phyloP scores from a whole-genome alignment of 2,888 invertebrate genomes.

The Diarsia rubi region DNA sequence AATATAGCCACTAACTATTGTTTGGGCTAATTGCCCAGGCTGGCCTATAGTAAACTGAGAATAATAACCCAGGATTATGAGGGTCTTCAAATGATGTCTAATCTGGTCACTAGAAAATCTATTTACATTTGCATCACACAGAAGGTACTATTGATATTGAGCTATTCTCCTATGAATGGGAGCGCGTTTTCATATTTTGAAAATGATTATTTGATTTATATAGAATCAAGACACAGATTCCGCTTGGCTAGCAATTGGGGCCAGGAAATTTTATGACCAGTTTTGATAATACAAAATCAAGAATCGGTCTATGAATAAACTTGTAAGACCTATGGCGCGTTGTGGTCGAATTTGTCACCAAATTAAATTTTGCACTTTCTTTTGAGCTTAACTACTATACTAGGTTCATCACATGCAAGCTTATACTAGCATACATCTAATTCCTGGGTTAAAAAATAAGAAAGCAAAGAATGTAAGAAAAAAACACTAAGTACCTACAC shows the following conservation, averaged over 20 bases:
- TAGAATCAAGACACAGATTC: background rate
- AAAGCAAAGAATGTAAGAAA: constrained; percentile 29
- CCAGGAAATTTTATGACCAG: background rate
- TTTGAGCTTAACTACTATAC: constrained; percentile 33
- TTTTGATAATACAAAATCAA: background rate
- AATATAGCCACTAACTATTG: background rate
- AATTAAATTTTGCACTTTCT: constrained; percentile 11
- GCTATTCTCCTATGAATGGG: background rate
- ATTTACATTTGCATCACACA: background rate
- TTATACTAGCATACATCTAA: constrained; percentile 32
- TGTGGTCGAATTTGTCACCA: constrained; percentile 17
- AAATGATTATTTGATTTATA: too few species aligned
- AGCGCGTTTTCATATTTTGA: background rate
- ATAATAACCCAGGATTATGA: background rate
- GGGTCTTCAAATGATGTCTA: background rate
- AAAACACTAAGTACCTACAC: constrained; percentile 19
- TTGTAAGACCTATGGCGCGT: constrained; percentile 10
- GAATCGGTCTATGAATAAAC: background rate
- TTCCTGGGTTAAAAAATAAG: constrained; percentile 24
- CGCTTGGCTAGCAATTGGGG: background rate
- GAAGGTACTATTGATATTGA: background rate
- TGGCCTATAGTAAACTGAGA: background rate
- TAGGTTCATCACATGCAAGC: constrained; percentile 53
- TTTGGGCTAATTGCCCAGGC: background rate
- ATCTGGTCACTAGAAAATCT: background rate